Conservation (phyloP, 2,113 vertebrate genomes). For the Oryzias woworae region DNA sequence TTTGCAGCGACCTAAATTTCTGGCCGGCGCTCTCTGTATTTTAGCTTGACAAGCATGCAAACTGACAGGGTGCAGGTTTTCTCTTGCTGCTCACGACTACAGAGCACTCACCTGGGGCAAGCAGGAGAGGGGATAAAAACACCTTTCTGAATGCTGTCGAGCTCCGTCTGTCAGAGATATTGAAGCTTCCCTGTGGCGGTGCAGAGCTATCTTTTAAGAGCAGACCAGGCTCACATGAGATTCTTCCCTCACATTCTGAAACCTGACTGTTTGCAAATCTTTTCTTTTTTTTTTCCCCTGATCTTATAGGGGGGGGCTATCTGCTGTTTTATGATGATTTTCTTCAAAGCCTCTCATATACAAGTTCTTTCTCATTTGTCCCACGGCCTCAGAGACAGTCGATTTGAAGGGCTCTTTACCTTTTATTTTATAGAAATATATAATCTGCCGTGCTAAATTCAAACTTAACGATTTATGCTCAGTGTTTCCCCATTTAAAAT, state of each 20-base stretch:
- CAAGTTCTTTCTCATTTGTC: constrained; percentile 42
- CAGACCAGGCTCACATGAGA: constrained; percentile 15
- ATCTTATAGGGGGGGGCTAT: constrained; percentile 8
- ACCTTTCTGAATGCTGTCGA: constrained; percentile 16
- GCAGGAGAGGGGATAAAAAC: not conserved
- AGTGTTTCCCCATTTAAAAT: too few relatives aligned
- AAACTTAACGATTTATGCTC: too few relatives aligned
- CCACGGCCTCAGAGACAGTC: constrained; percentile 21
- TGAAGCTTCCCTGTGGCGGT: constrained; percentile 31
- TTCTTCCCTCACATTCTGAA: not conserved
- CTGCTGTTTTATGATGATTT: constrained; percentile 39
- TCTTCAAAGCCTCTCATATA: constrained; percentile 17
- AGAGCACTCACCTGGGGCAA: constrained; percentile 38
- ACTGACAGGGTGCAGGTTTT: constrained; percentile 52
- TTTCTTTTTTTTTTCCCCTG: not conserved
- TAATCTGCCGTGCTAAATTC: not conserved
- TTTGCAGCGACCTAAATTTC: constrained; percentile 24
- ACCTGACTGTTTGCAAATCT: constrained; percentile 13
- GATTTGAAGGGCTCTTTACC: not conserved
- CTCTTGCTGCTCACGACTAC: constrained; percentile 48
- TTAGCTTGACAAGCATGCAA: constrained; percentile 50
- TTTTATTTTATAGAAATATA: constrained; percentile 11
- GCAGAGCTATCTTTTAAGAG: constrained; percentile 3
- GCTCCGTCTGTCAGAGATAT: constrained; percentile 24
- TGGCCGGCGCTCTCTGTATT: constrained; percentile 2